Base-by-base conservation (phyloP, 2,797 vertebrate species). In the Phataginus tricuspis region DNA sequence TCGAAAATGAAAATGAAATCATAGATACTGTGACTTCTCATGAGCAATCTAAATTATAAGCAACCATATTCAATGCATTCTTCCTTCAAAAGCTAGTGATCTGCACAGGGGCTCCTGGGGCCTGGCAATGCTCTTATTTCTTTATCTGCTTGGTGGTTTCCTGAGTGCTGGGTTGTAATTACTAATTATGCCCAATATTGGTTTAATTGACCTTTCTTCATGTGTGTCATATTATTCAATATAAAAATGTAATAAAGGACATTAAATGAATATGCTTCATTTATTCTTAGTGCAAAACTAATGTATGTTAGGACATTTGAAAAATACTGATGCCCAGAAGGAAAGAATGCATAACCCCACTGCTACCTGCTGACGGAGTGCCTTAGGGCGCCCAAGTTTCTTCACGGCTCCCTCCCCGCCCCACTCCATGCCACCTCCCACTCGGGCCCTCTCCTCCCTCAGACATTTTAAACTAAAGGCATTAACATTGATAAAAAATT, bases 151-250 rank as follows among this genome's bases (percentile, higher is more conserved):
- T 75, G 37, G 29, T 63, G 45, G 27, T 57, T 94, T 69, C 69
- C 66, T 59, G 37, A 21, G 4, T 27, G 75, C 77, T 74, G 87
- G 85, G 57, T 90, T 90, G n/a, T 61, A 78, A 74, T 75, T 69
- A 64, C 90, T 84, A 18, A n/a, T 74, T 23, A 85, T 64, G 31
- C 11, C n/a, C 59, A 39, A 61, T n/a, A 71, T 57, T 94, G 84
- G 49, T 29, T 90, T 90, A 63, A 85, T 23, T 69, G 86, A 25
- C 42, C 71, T 72, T 25, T 74, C 42, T 83, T 79, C 34, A 83
- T 75, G 21, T 57, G 51, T 88, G 12, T 45, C 45, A 19, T 29
- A 25, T 78, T 89, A 83, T 91, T 72, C 19, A 77, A 69, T 23
- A 53, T 85, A 45, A 90, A 29, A 27, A 29, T 75, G 75, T 39